A percentile compares a stretch with the other conserved stretches of the same genome.
These are phyloP conservation scores for Equus quagga DNA, from an alignment of 2,113 vertebrate genomes.

Conservation along the genomic window DNA sequence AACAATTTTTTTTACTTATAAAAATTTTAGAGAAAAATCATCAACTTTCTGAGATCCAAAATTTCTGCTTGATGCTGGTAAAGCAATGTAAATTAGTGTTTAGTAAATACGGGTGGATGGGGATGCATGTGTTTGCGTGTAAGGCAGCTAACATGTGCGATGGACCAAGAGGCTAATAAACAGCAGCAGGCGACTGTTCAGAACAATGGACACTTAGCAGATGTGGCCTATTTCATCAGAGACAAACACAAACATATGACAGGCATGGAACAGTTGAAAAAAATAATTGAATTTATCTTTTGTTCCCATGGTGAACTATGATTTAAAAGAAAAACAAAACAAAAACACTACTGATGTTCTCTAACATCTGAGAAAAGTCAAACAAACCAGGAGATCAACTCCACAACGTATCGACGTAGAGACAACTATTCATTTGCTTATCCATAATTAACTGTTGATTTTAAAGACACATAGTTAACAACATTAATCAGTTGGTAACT, in stretches of 20 bases:
- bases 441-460: background rate
- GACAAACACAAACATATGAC: background rate
- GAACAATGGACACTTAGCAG: background rate
- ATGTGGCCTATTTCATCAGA: background rate
- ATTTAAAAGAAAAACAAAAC: background rate
- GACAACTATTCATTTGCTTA: background rate
- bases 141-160: background rate
- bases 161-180: background rate
- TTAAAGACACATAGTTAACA: slow-evolving; percentile 46
- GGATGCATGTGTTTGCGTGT: background rate
- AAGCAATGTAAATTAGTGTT: background rate
- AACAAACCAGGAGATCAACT: background rate
- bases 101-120: background rate
- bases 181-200: background rate
- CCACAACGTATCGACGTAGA: background rate
- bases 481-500: background rate
- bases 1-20: slow-evolving; percentile 31
- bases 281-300: background rate
- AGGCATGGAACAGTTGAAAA: background rate
- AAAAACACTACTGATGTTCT: background rate
- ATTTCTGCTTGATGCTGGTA: background rate
- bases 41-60: background rate
- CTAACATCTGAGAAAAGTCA: background rate
- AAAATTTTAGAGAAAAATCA: slow-evolving; percentile 7
- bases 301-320: background rate